A percentile compares a stretch with the other conserved stretches of the same genome.
Evolutionary conservation across 2,888 invertebrate genomes (phyloP).

Genomic region (Notodonta dromedarius): DNA sequence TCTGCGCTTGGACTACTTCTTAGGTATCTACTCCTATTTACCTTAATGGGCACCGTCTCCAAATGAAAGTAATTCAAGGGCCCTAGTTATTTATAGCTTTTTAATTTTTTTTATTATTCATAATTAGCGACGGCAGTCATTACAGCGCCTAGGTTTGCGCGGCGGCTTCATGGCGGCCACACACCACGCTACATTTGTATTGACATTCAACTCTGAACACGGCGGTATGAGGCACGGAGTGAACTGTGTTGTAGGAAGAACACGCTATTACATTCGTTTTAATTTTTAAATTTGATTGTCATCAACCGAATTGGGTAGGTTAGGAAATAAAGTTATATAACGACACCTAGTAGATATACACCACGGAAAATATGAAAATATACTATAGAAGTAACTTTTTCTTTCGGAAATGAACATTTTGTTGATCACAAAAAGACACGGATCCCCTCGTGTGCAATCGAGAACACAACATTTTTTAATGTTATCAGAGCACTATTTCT

Average conservation of each 20-base stretch:
- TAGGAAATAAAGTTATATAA: too few relatives aligned
- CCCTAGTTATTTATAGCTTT: too few relatives aligned
- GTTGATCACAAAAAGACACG: background rate
- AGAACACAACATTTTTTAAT: conserved; percentile 27
- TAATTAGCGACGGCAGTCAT: background rate
- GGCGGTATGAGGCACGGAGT: background rate
- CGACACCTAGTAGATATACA: too few relatives aligned
- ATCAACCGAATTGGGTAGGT: too few relatives aligned
- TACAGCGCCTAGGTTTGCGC: background rate
- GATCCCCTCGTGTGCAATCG: conserved; percentile 5
- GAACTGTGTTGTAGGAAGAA: background rate
- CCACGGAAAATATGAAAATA: background rate
- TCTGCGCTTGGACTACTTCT: too few relatives aligned
- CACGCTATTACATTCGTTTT: background rate
- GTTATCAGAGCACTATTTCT: conserved; percentile 35
- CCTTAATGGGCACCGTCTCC: too few relatives aligned
- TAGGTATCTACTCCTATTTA: too few relatives aligned
- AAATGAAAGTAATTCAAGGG: too few relatives aligned
- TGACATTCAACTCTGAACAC: background rate
- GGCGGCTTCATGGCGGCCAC: background rate
- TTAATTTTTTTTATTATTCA: too few relatives aligned
- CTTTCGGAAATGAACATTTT: background rate
- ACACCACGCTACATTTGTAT: background rate
- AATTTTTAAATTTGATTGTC: background rate
- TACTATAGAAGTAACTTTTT: background rate